These are phyloP conservation scores for Apoda limacodes DNA, from an alignment of 2,888 invertebrate genomes.

Conservation along the genomic window DNA sequence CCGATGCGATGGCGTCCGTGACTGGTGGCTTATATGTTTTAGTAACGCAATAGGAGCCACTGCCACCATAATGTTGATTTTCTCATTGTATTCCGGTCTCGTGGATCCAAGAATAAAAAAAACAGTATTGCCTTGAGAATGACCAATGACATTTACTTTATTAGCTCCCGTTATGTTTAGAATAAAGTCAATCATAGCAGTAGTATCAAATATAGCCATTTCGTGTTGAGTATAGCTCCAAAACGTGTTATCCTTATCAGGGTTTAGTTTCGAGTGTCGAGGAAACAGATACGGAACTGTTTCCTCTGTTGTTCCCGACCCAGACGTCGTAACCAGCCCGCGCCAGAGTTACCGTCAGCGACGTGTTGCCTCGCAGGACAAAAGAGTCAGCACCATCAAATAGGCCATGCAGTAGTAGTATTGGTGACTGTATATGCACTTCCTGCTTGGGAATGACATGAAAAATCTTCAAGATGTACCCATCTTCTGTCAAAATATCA, in stretches of 20 bases:
- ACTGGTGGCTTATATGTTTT: slow-evolving; percentile 31
- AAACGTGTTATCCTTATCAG: slow-evolving; percentile 36
- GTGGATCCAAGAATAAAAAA: slow-evolving; percentile 63
- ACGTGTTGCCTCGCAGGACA: slow-evolving; percentile 26
- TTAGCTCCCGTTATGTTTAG: slow-evolving; percentile 46
- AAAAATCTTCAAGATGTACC: slow-evolving; percentile 26
- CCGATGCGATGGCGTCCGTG: slow-evolving; percentile 26
- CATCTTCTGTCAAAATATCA: slow-evolving; percentile 28
- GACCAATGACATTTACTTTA: slow-evolving; percentile 72
- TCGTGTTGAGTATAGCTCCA: slow-evolving; percentile 75
- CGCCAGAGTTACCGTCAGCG: slow-evolving; percentile 34
- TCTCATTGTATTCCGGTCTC: slow-evolving; percentile 64
- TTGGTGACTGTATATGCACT: slow-evolving; percentile 17
- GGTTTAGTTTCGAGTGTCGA: slow-evolving; percentile 48
- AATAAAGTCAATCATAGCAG: slow-evolving; percentile 62
- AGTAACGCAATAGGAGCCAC: slow-evolving; percentile 68
- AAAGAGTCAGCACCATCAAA: slow-evolving; percentile 29
- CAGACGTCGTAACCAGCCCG: slow-evolving; percentile 59
- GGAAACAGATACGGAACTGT: slow-evolving; percentile 66
- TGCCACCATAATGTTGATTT: slow-evolving; percentile 57
- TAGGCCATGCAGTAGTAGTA: slow-evolving; percentile 32
- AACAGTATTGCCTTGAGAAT: slow-evolving; percentile 73
- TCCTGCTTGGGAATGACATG: slow-evolving; percentile 21
- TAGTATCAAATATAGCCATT: slow-evolving; percentile 75
- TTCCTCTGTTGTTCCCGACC: slow-evolving; percentile 63